Evolutionary conservation across 2,113 vertebrate genomes (phyloP).

Genomic region (Lichenostomus cassidix): DNA sequence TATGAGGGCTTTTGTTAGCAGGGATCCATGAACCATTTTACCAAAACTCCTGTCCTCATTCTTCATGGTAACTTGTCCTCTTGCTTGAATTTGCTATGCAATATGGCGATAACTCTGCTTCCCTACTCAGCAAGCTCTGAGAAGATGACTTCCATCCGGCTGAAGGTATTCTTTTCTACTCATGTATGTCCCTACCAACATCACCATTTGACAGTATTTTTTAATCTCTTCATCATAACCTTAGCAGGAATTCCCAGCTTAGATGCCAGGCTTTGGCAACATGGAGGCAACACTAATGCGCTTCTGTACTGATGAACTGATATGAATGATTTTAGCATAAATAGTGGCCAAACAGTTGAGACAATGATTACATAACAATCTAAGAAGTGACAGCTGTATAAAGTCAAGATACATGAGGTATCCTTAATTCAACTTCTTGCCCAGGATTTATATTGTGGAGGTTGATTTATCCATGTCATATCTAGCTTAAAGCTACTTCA

Average conservation of each 20-base stretch:
- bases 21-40: not conserved
- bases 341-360: not conserved
- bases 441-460: not conserved
- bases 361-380: not conserved
- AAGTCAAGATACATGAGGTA: not conserved
- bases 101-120: not conserved
- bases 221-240: not conserved
- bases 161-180: not conserved
- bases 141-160: not conserved
- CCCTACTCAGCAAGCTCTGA: not conserved
- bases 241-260: not conserved
- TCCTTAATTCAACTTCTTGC: not conserved
- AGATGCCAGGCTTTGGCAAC: not conserved
- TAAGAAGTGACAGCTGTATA: not conserved
- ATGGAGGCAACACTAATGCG: fast-evolving
- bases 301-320: not conserved
- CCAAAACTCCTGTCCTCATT: not conserved
- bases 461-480: not conserved
- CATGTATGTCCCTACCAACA: no score
- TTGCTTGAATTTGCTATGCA: not conserved
- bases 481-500: not conserved
- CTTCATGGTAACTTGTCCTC: not conserved
- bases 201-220: not conserved
- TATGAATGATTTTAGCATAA: not conserved
- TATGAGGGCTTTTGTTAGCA: not conserved